Evolutionary conservation across 2,888 invertebrate species (phyloP).

Genomic region (Torymus aiolomorphi): DNA sequence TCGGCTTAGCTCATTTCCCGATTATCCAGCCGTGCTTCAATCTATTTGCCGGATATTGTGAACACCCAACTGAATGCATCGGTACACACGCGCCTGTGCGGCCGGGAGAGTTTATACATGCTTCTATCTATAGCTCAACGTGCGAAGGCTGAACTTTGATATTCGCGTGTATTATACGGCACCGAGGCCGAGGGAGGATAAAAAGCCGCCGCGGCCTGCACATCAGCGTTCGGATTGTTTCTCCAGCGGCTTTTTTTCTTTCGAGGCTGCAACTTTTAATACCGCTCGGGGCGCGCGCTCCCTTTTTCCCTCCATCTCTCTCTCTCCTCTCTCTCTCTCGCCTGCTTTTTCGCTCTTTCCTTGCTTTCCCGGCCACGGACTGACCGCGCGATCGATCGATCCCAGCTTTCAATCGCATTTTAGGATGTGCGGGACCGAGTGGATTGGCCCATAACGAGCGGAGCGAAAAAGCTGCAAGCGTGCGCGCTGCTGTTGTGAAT

Average conservation of each 20-base stretch:
- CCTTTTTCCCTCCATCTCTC: not conserved
- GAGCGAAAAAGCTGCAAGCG: not conserved
- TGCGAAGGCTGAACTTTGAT: conserved; percentile 21
- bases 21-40: conserved; percentile 62
- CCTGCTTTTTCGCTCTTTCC: not conserved
- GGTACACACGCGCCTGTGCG: conserved; percentile 20
- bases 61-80: conserved; percentile 58
- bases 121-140: too few species aligned
- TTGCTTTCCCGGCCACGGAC: not conserved
- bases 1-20: conserved; percentile 58
- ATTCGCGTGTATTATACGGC: conserved; percentile 18
- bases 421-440: not conserved
- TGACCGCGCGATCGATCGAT: not conserved
- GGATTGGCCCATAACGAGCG: too few species aligned
- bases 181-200: conserved; percentile 24
- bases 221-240: conserved; percentile 31
- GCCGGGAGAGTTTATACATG: too few species aligned
- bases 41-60: conserved; percentile 69
- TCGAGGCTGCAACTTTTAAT: too few species aligned
- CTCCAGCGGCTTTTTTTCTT: not conserved
- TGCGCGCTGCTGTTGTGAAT: not conserved
- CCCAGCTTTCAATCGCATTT: conserved; percentile 12
- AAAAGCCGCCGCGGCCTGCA: not conserved
- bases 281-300: not conserved
- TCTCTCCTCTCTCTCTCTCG: not conserved